These are phyloP conservation scores for Archips crataeganus DNA, from an alignment of 2,888 invertebrate genomes.

Conservation along the genomic window DNA sequence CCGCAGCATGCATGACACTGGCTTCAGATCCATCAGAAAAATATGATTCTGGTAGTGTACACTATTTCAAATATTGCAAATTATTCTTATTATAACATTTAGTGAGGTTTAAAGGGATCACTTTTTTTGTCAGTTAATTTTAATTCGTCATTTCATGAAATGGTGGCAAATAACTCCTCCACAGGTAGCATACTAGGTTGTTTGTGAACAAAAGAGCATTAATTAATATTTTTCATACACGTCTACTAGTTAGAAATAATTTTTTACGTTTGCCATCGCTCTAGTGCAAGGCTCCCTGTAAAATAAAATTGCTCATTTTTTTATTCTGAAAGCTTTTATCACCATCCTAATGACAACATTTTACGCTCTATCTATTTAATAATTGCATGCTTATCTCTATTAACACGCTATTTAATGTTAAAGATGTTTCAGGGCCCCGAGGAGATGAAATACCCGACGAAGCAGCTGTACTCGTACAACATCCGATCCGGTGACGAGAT, in stretches of 20 bases:
- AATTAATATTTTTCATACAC: no score
- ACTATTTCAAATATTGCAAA: background rate
- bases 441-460: conserved; percentile 95
- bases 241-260: no score
- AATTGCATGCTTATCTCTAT: conserved; percentile 26
- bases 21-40: background rate
- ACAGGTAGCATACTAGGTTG: no score
- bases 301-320: no score
- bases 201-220: no score
- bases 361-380: background rate
- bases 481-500: conserved; percentile 96
- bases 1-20: background rate
- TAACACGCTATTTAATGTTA: conserved; percentile 47
- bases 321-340: background rate
- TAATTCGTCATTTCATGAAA: background rate
- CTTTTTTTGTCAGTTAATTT: background rate
- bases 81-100: background rate
- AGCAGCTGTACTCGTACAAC: conserved; percentile 96
- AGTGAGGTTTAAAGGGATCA: background rate
- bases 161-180: no score
- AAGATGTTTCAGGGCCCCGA: conserved; percentile 89
- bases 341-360: background rate
- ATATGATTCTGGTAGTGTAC: background rate
- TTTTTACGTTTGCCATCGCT: no score
- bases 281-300: no score